These are phyloP conservation scores for Marisa cornuarietis DNA, from an alignment of 1,140 invertebrate species.

Conservation along the genomic window DNA sequence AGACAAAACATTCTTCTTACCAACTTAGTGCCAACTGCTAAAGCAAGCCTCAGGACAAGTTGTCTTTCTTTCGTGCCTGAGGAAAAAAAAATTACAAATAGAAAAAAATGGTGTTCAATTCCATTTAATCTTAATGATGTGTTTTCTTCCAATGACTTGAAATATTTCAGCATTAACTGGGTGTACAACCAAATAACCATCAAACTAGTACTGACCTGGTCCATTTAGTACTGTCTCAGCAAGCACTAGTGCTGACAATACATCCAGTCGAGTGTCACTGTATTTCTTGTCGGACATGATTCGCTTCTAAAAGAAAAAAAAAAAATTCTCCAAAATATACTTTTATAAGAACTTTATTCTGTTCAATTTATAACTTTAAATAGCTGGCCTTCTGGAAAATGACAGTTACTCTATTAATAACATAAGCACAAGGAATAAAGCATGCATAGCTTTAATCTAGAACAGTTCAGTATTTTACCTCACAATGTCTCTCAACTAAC, in stretches of 20 bases:
- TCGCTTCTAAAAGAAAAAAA: conserved; percentile 64
- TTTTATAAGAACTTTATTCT: too few species aligned
- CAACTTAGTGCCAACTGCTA: conserved; percentile 74
- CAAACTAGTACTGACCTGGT: conserved; percentile 64
- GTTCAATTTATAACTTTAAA: too few species aligned
- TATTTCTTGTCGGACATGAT: conserved; percentile 72
- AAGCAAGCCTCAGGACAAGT: conserved; percentile 74
- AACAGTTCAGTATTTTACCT: too few species aligned
- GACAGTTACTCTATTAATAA: too few species aligned
- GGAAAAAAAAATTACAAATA: conserved; percentile 21
- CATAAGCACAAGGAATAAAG: too few species aligned
- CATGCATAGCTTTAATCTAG: too few species aligned
- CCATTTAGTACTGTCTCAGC: conserved; percentile 79
- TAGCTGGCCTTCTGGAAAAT: too few species aligned
- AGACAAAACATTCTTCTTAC: conserved; percentile 39
- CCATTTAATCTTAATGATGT: neutral
- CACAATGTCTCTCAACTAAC: too few species aligned
- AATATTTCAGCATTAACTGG: too few species aligned
- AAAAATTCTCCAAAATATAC: conserved; percentile 13
- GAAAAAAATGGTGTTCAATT: neutral
- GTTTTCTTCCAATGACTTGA: too few species aligned
- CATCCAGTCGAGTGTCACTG: conserved; percentile 73
- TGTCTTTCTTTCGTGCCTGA: conserved; percentile 72
- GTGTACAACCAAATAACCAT: too few species aligned
- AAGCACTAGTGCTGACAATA: conserved; percentile 78